Evolutionary conservation across 1,140 invertebrate genomes (phyloP).

Genomic region (Camponotus floridanus): DNA sequence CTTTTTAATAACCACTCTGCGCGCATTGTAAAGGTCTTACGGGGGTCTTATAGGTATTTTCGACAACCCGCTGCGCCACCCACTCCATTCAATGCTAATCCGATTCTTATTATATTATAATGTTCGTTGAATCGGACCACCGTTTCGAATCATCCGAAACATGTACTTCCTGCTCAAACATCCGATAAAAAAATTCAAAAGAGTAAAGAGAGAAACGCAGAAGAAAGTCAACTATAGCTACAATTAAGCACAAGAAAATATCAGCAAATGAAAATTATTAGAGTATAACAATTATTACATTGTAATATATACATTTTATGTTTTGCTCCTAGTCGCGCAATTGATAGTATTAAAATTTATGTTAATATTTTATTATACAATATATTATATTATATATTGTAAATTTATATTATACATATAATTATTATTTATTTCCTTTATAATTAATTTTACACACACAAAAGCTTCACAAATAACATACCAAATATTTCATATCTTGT

Average conservation of each 20-base stretch:
- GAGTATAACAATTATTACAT: neutral
- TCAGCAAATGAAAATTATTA: neutral
- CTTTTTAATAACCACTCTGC: slow-evolving; percentile 72
- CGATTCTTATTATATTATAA: slow-evolving; percentile 86
- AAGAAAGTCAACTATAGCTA: neutral
- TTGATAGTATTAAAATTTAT: slow-evolving; percentile 9
- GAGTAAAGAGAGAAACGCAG: neutral
- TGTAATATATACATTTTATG: neutral
- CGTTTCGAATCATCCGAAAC: slow-evolving; percentile 76
- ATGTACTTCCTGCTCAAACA: slow-evolving; percentile 74
- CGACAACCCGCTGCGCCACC: slow-evolving; percentile 79
- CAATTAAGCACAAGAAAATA: neutral
- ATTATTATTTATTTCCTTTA: neutral
- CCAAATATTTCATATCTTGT: neutral
- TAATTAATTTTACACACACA: too few relatives aligned
- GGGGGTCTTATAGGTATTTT: slow-evolving; percentile 77
- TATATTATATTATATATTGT: neutral
- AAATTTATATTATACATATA: neutral
- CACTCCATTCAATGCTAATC: slow-evolving; percentile 87
- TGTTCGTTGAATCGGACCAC: slow-evolving; percentile 79
- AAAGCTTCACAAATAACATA: neutral
- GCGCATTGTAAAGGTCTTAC: slow-evolving; percentile 64
- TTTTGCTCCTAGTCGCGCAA: neutral
- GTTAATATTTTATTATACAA: neutral
- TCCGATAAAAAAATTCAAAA: neutral